These are phyloP conservation scores for Sinopyrophorus schimmeli DNA, from an alignment of 2,888 invertebrate genomes.

Conservation along the genomic window DNA sequence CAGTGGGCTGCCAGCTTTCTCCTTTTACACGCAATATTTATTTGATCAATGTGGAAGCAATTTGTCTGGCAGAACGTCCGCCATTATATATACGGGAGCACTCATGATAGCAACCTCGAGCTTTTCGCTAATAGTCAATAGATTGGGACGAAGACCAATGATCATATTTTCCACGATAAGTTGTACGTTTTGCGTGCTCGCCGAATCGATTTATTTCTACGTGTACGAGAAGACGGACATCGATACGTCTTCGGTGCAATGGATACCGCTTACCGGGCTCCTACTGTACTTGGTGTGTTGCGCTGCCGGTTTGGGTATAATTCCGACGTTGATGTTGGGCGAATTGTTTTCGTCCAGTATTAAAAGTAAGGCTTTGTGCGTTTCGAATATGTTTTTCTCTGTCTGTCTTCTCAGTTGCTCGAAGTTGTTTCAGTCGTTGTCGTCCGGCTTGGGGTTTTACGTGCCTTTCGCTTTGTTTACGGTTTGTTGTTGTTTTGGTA, in stretches of 20 bases:
- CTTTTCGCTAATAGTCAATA: constrained; percentile 37
- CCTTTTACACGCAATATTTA: constrained; percentile 41
- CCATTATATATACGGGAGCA: constrained; percentile 41
- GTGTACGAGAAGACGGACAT: constrained; percentile 33
- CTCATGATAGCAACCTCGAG: constrained; percentile 30
- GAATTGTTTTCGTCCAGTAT: constrained; percentile 47
- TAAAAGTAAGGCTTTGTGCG: constrained; percentile 43
- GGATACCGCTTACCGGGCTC: constrained; percentile 47
- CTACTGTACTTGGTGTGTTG: constrained; percentile 36
- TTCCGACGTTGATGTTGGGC: constrained; percentile 45
- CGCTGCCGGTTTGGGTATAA: constrained; percentile 39
- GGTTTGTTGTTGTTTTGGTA: constrained; percentile 36
- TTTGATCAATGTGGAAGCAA: constrained; percentile 43
- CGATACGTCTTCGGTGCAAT: constrained; percentile 37
- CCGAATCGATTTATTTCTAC: constrained; percentile 41
- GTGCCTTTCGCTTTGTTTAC: constrained; percentile 46
- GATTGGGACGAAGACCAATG: constrained; percentile 38
- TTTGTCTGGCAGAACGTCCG: constrained; percentile 40
- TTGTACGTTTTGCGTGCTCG: constrained; percentile 33
- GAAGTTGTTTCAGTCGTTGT: constrained; percentile 46
- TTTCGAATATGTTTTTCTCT: constrained; percentile 41
- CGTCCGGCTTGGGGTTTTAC: constrained; percentile 43
- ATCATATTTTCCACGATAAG: constrained; percentile 36
- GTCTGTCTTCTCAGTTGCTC: too few species aligned
- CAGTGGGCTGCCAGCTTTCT: constrained; percentile 40